Evolutionary conservation across 2,797 vertebrate genomes (phyloP).

Genomic region (Benthosema pterotum): DNA sequence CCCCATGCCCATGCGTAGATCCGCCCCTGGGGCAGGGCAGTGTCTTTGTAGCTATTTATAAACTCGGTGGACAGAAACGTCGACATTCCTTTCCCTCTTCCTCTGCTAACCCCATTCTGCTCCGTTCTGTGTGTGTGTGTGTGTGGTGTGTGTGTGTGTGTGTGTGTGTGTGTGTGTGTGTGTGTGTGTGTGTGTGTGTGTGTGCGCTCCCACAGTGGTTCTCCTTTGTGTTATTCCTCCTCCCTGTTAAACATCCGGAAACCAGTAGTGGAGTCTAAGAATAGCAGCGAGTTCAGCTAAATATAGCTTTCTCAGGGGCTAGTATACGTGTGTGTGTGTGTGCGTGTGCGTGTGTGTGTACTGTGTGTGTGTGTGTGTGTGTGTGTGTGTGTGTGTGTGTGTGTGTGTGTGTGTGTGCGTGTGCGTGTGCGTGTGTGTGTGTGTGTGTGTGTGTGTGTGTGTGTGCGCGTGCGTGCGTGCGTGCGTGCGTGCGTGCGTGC

Average conservation of each 20-base stretch:
- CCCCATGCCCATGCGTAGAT: no score
- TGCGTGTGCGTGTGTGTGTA: conserved; percentile 35
- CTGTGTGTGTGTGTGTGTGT: conserved; percentile 36
- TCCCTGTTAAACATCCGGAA: conserved; percentile 75
- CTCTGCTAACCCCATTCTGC: conserved; percentile 47
- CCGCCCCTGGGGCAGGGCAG: no score
- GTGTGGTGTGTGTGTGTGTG: conserved; percentile 7
- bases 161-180: conserved; percentile 26
- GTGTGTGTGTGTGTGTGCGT: background rate
- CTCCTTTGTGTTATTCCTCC: conserved; percentile 73
- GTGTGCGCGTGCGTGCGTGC: background rate
- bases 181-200: conserved; percentile 20
- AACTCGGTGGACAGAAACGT: conserved; percentile 38
- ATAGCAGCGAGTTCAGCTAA: conserved; percentile 69
- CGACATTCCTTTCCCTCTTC: conserved; percentile 61
- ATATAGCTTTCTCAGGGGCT: conserved; percentile 67
- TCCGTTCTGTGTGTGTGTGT: conserved; percentile 20
- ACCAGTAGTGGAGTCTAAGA: conserved; percentile 74
- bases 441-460: conserved; percentile 2
- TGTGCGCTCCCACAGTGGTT: conserved; percentile 38
- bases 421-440: background rate
- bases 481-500: background rate
- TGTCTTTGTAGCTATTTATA: conserved; percentile 64
- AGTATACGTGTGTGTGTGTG: conserved; percentile 36
- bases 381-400: conserved; percentile 20